Evolutionary conservation across 2,113 vertebrate genomes (phyloP), one percentile per base, ranked within the genome.

Genomic region (Sphaerodactylus townsendi): DNA sequence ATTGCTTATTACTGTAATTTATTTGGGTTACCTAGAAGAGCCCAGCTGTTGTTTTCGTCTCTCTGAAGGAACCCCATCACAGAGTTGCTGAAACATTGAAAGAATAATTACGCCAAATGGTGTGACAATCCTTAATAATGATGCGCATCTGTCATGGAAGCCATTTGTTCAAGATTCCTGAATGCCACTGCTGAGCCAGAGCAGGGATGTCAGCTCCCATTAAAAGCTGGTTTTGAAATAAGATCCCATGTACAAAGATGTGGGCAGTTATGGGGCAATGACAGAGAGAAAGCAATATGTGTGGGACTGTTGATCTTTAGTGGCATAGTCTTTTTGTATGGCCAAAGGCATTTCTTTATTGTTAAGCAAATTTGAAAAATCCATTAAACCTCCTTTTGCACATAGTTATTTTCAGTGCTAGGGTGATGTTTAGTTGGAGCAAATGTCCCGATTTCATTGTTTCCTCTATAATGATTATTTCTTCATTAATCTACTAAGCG

Each of bases 31-130:
- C 0, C 1, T 89, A 91, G 84, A 89, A 88, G 68, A 69, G 65
- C 87, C 69, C 90, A 90, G 90, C 86, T 92, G 88, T 81, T 46
- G 0, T 83, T 85, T 84, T 90, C 88, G 87, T 88, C 89, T 90
- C 82, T 93, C 74, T 69, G 85, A 94, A 91, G 72, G 62, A 91
- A 1, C 10, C 74, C 59, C 56, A 10, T 92, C 89, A 93, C 73
- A 71, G 87, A 90, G 77, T 90, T 82, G 77, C 82, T 93, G 89
- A 92, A 93, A 94, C 93, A 92, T 89, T 91, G 91, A 89, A 89
- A 75, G 50, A 68, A 83, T 84, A 92, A 92, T 84, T 90, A 81
- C 75, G 83, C 50, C 82, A 87, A 93, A 91, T 79, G 4, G 44
- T 88, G 48, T 89, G 89, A 78, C 66, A 82, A n/a, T 28, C 69